A percentile compares a stretch with the other conserved stretches of the same genome.
phyloP scores from a whole-genome alignment of 2,797 vertebrate species.

The Streptopelia turtur region DNA sequence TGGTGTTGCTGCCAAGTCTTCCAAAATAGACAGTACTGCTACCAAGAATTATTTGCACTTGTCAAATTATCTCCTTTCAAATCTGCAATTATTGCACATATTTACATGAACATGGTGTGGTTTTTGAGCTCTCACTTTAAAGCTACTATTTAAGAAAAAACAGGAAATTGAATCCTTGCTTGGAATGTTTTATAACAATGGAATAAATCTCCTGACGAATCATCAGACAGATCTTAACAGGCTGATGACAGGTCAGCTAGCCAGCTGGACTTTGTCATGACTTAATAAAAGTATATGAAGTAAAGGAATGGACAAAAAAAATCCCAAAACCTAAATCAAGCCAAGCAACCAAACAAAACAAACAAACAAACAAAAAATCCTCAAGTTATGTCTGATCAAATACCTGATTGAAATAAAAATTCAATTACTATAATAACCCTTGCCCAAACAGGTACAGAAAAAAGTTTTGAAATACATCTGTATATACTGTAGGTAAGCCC shows the following conservation, averaged over 20 bases:
- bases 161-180: not conserved
- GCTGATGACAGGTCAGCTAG: not conserved
- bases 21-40: not conserved
- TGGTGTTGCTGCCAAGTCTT: not conserved
- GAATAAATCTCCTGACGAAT: not conserved
- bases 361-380: too few relatives aligned
- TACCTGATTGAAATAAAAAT: not conserved
- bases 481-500: not conserved
- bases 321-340: too few relatives aligned
- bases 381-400: not conserved
- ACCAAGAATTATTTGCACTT: not conserved
- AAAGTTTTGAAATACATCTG: not conserved
- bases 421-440: not conserved
- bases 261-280: not conserved
- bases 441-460: not conserved
- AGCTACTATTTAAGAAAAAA: not conserved
- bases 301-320: not conserved
- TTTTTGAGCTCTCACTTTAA: not conserved
- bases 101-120: not conserved
- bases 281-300: not conserved
- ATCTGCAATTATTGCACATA: not conserved
- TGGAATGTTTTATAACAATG: not conserved
- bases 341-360: not conserved
- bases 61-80: not conserved
- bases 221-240: not conserved